Evolutionary conservation across 2,888 invertebrate genomes (phyloP).

Genomic region (Pristionchus entomophagus): DNA sequence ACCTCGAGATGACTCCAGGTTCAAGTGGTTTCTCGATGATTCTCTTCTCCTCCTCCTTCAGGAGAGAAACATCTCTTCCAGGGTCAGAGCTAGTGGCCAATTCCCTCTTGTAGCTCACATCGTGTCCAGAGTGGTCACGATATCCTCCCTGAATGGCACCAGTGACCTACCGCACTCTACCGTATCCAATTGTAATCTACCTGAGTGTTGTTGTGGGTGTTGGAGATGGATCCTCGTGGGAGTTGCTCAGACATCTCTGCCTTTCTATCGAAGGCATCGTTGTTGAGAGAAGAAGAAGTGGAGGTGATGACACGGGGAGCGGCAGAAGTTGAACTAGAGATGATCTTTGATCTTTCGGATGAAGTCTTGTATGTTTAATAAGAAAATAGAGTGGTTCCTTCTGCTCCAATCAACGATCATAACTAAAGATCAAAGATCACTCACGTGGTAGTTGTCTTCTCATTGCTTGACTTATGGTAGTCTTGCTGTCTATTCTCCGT

Average conservation of each 20-base stretch:
- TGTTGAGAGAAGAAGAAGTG: background rate
- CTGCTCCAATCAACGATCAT: background rate
- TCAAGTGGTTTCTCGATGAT: slow-evolving; percentile 71
- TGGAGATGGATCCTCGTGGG: slow-evolving; percentile 65
- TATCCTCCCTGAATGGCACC: slow-evolving; percentile 66
- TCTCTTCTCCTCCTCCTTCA: slow-evolving; percentile 71
- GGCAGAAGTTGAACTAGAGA: background rate
- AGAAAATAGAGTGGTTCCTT: too few species aligned
- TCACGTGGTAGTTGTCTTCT: slow-evolving; percentile 56
- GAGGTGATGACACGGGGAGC: slow-evolving; percentile 38
- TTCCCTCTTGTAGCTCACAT: slow-evolving; percentile 71
- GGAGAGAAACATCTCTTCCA: slow-evolving; percentile 65
- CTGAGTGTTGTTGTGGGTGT: slow-evolving; percentile 68
- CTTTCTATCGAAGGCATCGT: slow-evolving; percentile 60
- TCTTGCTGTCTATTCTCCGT: slow-evolving; percentile 54
- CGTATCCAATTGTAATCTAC: slow-evolving; percentile 48
- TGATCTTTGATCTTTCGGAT: background rate
- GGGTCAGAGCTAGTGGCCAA: slow-evolving; percentile 71
- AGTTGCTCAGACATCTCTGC: slow-evolving; percentile 67
- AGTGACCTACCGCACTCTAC: background rate
- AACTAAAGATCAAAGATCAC: background rate
- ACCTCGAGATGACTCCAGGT: slow-evolving; percentile 72
- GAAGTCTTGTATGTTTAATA: too few species aligned
- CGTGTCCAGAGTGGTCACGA: slow-evolving; percentile 69
- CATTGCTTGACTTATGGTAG: slow-evolving; percentile 64